Evolutionary conservation across 1,140 invertebrate species (phyloP), one percentile per base, ranked within the genome.

Genomic region (Drosophila rhopaloa): DNA sequence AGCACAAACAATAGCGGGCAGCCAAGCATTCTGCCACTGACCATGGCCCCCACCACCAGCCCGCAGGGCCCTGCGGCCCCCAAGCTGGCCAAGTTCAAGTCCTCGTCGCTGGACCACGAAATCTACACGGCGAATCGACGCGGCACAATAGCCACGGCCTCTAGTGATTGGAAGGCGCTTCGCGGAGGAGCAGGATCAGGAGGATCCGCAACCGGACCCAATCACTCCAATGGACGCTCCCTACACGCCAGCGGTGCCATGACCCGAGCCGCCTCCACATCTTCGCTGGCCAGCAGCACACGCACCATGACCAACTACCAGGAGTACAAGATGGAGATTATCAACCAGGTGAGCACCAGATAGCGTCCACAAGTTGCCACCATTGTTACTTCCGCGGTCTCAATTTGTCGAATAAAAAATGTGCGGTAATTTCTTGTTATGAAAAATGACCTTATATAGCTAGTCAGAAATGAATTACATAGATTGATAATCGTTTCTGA

Each of bases 261-360:
- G 78, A 90, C 90, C 5, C 74, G 90, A 8, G 85, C 90, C 43
- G 90, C 82, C 35, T 91, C 90, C 54, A 91, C 90, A 41, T 91
- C 90, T 44, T 91, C 90, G 44, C 57, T 91, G 44, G 90, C 82
- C 16, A 91, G 90, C 63, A 89, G 85, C 54, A 88, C 85, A 51
- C 82, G 85, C 67, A 91, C 90, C 47, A 90, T 77, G 68, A 91
- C 77, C 50, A 91, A 91, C 76, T 91, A 90, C 75, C 90, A 91
- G 70, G 90, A 91, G 62, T 91, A 91, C 76, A 91, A 91, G 77
- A 82, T 89, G 80, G 90, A 91, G 76, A 85, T 91, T 54, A 90
- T 91, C 56, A 91, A 91, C 76, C 90, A 91, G 78, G 90, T 91
- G 68, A 76, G 62, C 16, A 4, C 27, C 9, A 37, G 14, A 35